Percentiles rank a stretch among this genome's conserved stretches.
Evolutionary conservation across 2,888 invertebrate genomes (phyloP).

Genomic region (Leptopilina syphax): DNA sequence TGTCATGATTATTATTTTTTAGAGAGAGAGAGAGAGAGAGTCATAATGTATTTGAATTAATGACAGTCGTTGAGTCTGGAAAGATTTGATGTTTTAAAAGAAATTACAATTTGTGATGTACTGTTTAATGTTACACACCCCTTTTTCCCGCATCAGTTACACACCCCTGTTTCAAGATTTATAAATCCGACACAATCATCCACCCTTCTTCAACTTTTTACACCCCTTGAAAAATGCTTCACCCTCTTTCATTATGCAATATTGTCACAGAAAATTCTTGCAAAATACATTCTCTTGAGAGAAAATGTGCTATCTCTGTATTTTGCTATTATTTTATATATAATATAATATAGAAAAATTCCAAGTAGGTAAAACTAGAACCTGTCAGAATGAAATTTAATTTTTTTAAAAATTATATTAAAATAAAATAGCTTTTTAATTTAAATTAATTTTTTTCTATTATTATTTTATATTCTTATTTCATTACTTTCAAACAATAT

Average conservation of each 20-base stretch:
- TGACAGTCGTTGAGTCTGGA: not conserved
- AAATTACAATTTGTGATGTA: constrained; percentile 26
- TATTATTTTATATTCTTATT: too few species aligned
- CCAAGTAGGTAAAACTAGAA: too few species aligned
- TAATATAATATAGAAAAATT: too few species aligned
- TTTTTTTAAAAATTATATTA: too few species aligned
- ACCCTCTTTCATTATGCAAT: constrained; percentile 38
- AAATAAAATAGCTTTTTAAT: too few species aligned
- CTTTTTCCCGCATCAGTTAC: constrained; percentile 19
- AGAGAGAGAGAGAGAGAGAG: too few species aligned
- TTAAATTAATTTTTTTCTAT: too few species aligned
- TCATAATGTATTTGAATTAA: constrained; percentile 8
- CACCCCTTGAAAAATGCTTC: constrained; percentile 28
- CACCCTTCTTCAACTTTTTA: constrained; percentile 24
- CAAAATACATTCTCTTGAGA: constrained; percentile 29
- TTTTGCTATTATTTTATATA: too few species aligned
- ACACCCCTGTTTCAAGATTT: not conserved
- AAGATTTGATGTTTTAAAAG: not conserved
- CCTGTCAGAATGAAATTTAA: too few species aligned
- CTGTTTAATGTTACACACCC: not conserved
- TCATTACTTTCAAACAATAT: too few species aligned
- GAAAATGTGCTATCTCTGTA: not conserved
- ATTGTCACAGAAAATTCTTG: constrained; percentile 30
- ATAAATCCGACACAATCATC: constrained; percentile 19
- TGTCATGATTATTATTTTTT: not conserved